Conservation (phyloP, 1,140 invertebrate genomes). For the Asbolus verrucosus region DNA sequence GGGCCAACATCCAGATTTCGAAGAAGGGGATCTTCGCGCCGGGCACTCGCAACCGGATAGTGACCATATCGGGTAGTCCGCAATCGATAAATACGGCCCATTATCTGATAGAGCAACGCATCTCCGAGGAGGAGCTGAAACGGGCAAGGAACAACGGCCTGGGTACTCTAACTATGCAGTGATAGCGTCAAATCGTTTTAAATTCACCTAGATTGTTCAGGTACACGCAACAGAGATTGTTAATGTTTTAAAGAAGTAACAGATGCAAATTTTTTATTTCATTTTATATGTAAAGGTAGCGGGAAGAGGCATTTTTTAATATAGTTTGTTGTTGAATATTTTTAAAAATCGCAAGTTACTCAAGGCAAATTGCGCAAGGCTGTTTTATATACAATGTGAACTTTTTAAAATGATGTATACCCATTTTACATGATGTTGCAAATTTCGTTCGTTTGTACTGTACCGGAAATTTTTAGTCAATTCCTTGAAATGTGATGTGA, state of each 20-base stretch:
- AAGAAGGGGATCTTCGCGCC: slow-evolving; percentile 98
- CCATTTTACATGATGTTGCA: slow-evolving; percentile 39
- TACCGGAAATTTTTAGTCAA: slow-evolving; percentile 38
- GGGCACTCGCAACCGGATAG: slow-evolving; percentile 96
- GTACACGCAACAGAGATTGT: slow-evolving; percentile 44
- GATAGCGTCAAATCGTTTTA: slow-evolving; percentile 54
- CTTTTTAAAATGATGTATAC: slow-evolving; percentile 43
- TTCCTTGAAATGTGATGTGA: slow-evolving; percentile 37
- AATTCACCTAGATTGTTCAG: slow-evolving; percentile 40
- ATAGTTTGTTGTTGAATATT: slow-evolving; percentile 35
- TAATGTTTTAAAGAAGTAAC: slow-evolving; percentile 22
- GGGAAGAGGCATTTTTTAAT: slow-evolving; percentile 26
- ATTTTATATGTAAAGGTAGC: slow-evolving; percentile 17
- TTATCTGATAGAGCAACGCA: slow-evolving; percentile 95
- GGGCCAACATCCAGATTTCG: slow-evolving; percentile 97
- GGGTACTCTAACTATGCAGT: slow-evolving; percentile 72
- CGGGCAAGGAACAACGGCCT: slow-evolving; percentile 89
- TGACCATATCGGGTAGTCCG: slow-evolving; percentile 91
- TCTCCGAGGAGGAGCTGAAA: slow-evolving; percentile 95
- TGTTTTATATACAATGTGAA: slow-evolving; percentile 42
- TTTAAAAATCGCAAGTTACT: slow-evolving; percentile 28
- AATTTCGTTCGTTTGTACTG: slow-evolving; percentile 34
- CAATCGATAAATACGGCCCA: slow-evolving; percentile 91
- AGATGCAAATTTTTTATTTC: slow-evolving; percentile 23
- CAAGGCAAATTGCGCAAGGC: slow-evolving; percentile 40